Evolutionary conservation across 2,888 invertebrate species (phyloP).

Genomic region (Agrotis puta): DNA sequence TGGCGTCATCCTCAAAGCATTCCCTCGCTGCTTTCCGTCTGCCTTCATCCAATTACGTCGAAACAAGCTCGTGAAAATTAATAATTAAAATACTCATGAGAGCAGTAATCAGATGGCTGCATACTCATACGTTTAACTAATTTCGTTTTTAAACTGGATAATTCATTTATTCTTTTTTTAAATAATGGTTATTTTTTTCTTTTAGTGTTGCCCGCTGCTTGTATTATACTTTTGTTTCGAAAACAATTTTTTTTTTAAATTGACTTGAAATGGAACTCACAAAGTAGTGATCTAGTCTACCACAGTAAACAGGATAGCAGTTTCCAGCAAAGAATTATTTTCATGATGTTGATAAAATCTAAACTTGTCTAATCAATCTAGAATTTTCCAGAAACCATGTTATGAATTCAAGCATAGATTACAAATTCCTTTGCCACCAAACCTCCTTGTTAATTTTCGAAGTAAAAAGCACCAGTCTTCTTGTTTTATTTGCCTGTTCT

Average conservation of each 20-base stretch:
- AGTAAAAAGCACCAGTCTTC: neutral
- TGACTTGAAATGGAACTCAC: neutral
- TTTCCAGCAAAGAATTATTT: no score
- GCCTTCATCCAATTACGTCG: conserved; percentile 28
- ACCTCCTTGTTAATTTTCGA: neutral
- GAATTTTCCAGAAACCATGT: conserved; percentile 1
- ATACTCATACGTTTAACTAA: conserved; percentile 25
- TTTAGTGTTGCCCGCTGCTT: neutral
- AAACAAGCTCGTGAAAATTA: conserved; percentile 17
- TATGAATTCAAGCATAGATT: no score
- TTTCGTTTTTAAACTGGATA: conserved; percentile 10
- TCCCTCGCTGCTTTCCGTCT: conserved; percentile 29
- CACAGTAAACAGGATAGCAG: no score
- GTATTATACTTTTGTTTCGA: no score
- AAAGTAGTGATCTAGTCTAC: no score
- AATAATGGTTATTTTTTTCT: neutral
- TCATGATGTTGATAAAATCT: no score
- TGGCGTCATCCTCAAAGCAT: conserved; percentile 33
- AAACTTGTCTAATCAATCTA: no score
- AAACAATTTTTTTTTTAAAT: neutral
- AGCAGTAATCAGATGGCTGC: conserved; percentile 19
- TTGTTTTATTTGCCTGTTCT: no score
- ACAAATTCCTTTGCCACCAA: no score
- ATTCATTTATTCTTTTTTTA: neutral
- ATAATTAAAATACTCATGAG: conserved; percentile 34